Evolutionary conservation across 2,113 vertebrate species (phyloP).

Genomic region (Melanotaenia duboulayi): DNA sequence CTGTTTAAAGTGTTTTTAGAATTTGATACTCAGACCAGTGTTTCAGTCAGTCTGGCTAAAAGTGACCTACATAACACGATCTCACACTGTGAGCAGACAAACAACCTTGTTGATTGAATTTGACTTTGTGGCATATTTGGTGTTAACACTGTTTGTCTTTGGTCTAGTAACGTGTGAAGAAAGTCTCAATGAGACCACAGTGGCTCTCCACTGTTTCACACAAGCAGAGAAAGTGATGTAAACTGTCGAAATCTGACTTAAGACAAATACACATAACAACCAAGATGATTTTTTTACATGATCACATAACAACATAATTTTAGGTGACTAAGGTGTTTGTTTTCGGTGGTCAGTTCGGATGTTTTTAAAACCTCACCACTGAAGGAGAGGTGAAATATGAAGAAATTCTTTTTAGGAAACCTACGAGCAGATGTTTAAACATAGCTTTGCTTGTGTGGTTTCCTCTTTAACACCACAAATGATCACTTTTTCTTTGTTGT

Average conservation of each 20-base stretch:
- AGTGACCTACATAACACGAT: background rate
- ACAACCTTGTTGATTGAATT: conserved; percentile 4
- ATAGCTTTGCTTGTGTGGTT: conserved; percentile 53
- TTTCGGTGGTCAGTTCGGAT: conserved; percentile 25
- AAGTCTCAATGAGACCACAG: background rate
- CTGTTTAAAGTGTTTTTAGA: background rate
- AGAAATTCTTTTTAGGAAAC: conserved; percentile 14
- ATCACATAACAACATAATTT: conserved; percentile 31
- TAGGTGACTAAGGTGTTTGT: conserved; percentile 21
- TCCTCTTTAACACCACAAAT: conserved; percentile 60
- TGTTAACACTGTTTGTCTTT: conserved; percentile 10
- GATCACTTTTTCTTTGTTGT: conserved; percentile 13
- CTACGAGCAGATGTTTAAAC: conserved; percentile 57
- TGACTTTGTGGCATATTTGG: background rate
- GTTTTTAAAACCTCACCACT: conserved; percentile 42
- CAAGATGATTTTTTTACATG: conserved; percentile 24
- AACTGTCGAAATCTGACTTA: background rate
- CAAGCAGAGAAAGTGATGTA: background rate
- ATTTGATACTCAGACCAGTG: background rate
- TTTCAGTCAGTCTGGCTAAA: background rate
- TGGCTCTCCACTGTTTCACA: background rate
- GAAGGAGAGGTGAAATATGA: background rate
- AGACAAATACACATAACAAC: conserved; percentile 27
- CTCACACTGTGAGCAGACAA: conserved; percentile 5
- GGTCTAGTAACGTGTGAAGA: conserved; percentile 6